Conservation (phyloP, 1,140 invertebrate genomes). For the Oryctes rhinoceros region DNA sequence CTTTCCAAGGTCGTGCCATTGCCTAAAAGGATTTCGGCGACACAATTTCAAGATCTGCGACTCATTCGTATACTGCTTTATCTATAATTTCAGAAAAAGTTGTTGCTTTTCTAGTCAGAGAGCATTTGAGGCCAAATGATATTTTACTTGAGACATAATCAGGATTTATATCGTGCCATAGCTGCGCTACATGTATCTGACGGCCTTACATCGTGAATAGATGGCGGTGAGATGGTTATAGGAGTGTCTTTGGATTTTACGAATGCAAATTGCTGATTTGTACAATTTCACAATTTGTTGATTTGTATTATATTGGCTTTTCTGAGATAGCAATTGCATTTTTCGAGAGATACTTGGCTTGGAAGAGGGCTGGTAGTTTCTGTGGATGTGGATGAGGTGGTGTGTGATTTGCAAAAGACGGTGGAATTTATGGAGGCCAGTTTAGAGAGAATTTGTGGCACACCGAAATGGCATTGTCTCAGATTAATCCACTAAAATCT, state of each 20-base stretch:
- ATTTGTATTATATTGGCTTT: not conserved
- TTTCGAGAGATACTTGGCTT: not conserved
- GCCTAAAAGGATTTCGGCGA: not conserved
- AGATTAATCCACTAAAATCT: no score
- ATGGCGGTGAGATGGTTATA: no score
- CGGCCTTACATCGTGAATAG: no score
- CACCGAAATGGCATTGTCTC: no score
- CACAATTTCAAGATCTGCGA: not conserved
- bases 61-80: not conserved
- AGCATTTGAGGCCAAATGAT: not conserved
- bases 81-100: not conserved
- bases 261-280: not conserved
- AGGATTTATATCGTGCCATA: no score
- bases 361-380: not conserved
- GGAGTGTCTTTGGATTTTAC: not conserved
- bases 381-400: no score
- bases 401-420: no score
- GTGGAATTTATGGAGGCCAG: no score
- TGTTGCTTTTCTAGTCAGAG: not conserved
- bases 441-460: no score
- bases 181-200: not conserved
- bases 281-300: not conserved
- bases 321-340: not conserved
- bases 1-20: not conserved
- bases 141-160: not conserved